A percentile compares a stretch with the other conserved stretches of the same genome.
Conservation (phyloP, 2,113 vertebrate species). For the Dendropsophus ebraccatus region DNA sequence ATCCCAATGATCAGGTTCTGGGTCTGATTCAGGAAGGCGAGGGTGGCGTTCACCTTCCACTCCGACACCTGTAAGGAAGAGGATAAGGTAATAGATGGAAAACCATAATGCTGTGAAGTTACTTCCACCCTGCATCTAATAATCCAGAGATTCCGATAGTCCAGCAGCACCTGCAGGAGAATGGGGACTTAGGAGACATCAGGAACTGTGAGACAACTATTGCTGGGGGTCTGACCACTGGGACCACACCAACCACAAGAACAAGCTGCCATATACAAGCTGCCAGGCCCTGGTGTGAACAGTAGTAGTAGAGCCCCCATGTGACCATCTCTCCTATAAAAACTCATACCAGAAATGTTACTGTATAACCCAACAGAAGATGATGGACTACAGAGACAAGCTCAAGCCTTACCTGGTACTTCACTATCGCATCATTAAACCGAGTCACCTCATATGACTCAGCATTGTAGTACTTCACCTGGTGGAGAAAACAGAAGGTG, state of each 20-base stretch:
- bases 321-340: too few relatives aligned
- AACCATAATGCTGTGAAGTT: not conserved
- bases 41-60: constrained; percentile 90
- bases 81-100: not conserved
- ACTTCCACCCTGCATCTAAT: not conserved
- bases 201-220: too few relatives aligned
- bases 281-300: too few relatives aligned
- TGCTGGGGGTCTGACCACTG: too few relatives aligned
- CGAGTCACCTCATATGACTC: constrained; percentile 88
- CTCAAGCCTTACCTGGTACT: constrained; percentile 83
- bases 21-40: constrained; percentile 92
- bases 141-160: too few relatives aligned
- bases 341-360: not conserved
- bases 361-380: not conserved
- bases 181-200: not conserved
- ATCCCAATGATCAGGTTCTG: constrained; percentile 90
- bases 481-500: not conserved
- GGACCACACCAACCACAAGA: too few relatives aligned
- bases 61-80: constrained; percentile 77
- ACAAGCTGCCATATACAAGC: too few relatives aligned
- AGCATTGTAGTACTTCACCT: constrained; percentile 97
- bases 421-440: constrained; percentile 86
- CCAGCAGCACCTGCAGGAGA: not conserved
- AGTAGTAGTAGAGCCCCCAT: too few relatives aligned
- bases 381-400: too few relatives aligned